Conservation (phyloP, 2,888 invertebrate species). For the Sceliomorpha sp. region DNA sequence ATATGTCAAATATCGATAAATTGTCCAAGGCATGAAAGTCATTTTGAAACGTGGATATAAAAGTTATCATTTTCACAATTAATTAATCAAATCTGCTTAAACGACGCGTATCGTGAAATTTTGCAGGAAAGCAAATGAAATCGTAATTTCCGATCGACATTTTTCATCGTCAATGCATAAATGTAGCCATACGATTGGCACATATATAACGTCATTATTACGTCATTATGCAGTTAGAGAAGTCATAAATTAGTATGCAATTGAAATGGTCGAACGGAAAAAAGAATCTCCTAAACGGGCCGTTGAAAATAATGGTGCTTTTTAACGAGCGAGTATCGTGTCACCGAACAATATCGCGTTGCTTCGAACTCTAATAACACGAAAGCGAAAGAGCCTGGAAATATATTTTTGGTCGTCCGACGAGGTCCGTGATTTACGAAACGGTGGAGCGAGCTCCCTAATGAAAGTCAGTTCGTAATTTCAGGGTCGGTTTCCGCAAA, state of each 20-base stretch:
- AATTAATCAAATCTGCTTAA: too few species aligned
- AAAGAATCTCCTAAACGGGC: constrained; percentile 27
- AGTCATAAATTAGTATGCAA: not conserved
- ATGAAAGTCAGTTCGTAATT: constrained; percentile 62
- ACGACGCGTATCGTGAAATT: too few species aligned
- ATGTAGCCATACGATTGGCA: too few species aligned
- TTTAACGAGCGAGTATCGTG: constrained; percentile 35
- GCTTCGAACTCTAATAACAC: constrained; percentile 46
- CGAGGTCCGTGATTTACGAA: constrained; percentile 45
- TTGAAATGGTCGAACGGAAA: constrained; percentile 7
- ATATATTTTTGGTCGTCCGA: constrained; percentile 35
- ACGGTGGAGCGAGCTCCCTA: constrained; percentile 43
- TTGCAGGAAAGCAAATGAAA: too few species aligned
- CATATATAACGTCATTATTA: too few species aligned
- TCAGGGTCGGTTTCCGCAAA: constrained; percentile 68
- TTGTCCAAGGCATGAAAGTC: too few species aligned
- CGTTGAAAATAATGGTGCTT: constrained; percentile 27
- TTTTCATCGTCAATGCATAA: too few species aligned
- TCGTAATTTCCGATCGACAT: too few species aligned
- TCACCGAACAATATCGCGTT: constrained; percentile 42
- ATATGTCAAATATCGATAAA: too few species aligned
- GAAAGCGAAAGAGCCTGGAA: constrained; percentile 34
- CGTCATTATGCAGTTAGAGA: too few species aligned
- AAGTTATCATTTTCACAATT: too few species aligned
- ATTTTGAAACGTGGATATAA: too few species aligned